Percentiles rank a stretch among this genome's conserved stretches.
These are phyloP conservation scores for Spheniscus mendiculus DNA, from an alignment of 2,113 vertebrate species.

Conservation along the genomic window DNA sequence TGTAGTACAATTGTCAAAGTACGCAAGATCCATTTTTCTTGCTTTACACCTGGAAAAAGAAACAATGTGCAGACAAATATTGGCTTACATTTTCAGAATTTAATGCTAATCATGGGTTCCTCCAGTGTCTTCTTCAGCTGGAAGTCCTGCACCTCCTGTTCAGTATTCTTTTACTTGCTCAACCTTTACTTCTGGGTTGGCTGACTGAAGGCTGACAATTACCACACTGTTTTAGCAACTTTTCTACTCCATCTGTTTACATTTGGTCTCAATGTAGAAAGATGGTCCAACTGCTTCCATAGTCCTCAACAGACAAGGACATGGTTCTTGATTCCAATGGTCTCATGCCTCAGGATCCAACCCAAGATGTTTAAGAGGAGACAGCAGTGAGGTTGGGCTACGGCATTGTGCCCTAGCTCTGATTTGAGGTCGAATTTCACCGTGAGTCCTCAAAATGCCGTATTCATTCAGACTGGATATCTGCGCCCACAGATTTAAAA, in stretches of 20 bases:
- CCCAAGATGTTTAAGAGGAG: background rate
- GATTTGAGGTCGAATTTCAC: background rate
- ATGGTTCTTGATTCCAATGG: background rate
- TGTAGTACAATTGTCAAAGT: background rate
- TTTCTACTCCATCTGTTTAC: background rate
- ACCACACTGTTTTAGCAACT: background rate
- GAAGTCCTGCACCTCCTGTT: background rate
- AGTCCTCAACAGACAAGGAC: background rate
- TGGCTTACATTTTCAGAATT: background rate
- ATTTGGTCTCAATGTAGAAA: background rate
- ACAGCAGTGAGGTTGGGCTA: background rate
- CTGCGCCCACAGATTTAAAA: background rate
- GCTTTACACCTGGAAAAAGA: background rate
- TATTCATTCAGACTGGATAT: background rate
- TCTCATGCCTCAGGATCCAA: background rate
- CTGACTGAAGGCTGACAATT: background rate
- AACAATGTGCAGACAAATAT: background rate
- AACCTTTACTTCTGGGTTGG: background rate
- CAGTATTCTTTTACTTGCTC: background rate
- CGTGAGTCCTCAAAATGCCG: rapidly evolving
- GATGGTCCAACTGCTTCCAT: background rate
- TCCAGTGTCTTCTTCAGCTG: background rate
- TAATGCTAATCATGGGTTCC: background rate
- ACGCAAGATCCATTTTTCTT: background rate
- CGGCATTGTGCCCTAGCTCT: background rate